Conservation (phyloP, 2,113 vertebrate genomes). For the Bubo bubo region DNA sequence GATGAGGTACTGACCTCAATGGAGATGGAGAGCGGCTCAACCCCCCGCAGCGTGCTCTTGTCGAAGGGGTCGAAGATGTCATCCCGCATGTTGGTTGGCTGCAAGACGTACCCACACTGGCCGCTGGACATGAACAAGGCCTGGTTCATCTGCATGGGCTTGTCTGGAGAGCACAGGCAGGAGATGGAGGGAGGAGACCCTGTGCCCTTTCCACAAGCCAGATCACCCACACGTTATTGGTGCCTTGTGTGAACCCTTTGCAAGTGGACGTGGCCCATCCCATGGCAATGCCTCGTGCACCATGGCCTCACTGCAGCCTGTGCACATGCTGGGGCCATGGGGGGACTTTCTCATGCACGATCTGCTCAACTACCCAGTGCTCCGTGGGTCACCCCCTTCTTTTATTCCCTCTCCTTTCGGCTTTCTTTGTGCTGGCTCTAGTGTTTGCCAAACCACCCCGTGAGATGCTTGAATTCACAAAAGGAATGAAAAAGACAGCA, state of each 20-base stretch:
- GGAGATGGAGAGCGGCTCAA: constrained; percentile 82
- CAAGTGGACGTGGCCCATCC: not conserved
- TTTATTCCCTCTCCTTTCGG: not conserved
- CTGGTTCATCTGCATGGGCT: constrained; percentile 99
- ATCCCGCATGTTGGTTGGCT: constrained; percentile 91
- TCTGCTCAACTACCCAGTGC: not conserved
- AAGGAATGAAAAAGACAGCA: not conserved
- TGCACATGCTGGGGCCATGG: rapidly evolving
- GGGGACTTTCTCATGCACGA: rapidly evolving
- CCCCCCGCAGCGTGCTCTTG: constrained; percentile 83
- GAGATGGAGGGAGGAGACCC: not conserved
- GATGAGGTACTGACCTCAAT: constrained; percentile 80
- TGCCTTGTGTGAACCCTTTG: not conserved
- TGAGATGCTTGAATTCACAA: not conserved
- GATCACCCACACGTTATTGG: rapidly evolving
- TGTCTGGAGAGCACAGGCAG: constrained; percentile 80
- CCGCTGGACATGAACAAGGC: constrained; percentile 94
- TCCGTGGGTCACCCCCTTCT: not conserved
- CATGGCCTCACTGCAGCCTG: not conserved
- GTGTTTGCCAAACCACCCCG: not conserved
- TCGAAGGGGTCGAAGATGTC: constrained; percentile 96
- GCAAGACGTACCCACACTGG: constrained; percentile 91
- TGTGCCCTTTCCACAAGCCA: not conserved
- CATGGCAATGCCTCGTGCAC: not conserved
- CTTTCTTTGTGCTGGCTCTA: not conserved